Evolutionary conservation across 2,113 vertebrate genomes (phyloP).

Genomic region (rabbit (Oryctolagus cuniculus)): DNA sequence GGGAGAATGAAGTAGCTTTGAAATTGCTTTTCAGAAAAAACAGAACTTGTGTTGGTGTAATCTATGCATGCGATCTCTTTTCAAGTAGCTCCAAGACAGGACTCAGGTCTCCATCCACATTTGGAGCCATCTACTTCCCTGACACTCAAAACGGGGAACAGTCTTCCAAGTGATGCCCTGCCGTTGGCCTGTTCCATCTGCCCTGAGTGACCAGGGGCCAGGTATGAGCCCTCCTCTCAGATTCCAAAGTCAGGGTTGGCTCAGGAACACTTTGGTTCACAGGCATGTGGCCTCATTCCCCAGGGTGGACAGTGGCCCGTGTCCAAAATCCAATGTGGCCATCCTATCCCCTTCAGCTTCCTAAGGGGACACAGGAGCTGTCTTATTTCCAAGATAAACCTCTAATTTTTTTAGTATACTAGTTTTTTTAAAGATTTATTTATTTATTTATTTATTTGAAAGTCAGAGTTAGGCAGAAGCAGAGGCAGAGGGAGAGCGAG

Average conservation of each 20-base stretch:
- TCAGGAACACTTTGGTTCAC: neutral
- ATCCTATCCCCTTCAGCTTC: neutral
- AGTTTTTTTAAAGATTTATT: too few species aligned
- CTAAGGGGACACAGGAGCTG: neutral
- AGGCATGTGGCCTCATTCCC: neutral
- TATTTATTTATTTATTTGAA: too few species aligned
- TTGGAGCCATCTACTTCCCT: neutral
- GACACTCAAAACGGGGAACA: neutral
- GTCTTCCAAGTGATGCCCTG: neutral
- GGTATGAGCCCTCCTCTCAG: neutral
- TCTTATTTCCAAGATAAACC: neutral
- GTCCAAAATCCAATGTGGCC: neutral
- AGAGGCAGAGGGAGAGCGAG: too few species aligned
- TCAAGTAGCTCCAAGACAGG: conserved; percentile 48
- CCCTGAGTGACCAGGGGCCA: rapidly evolving
- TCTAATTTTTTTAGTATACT: neutral
- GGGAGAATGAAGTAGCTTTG: conserved; percentile 71
- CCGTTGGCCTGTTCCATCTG: neutral
- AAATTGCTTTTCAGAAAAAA: conserved; percentile 74
- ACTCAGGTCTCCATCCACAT: neutral
- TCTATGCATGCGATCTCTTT: conserved; percentile 60
- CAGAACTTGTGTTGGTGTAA: conserved; percentile 26
- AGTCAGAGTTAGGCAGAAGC: too few species aligned
- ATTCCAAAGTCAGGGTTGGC: neutral
- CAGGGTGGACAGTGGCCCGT: neutral